These are phyloP conservation scores for Pseudococcus viburni DNA, from an alignment of 2,888 invertebrate genomes.

Conservation along the genomic window DNA sequence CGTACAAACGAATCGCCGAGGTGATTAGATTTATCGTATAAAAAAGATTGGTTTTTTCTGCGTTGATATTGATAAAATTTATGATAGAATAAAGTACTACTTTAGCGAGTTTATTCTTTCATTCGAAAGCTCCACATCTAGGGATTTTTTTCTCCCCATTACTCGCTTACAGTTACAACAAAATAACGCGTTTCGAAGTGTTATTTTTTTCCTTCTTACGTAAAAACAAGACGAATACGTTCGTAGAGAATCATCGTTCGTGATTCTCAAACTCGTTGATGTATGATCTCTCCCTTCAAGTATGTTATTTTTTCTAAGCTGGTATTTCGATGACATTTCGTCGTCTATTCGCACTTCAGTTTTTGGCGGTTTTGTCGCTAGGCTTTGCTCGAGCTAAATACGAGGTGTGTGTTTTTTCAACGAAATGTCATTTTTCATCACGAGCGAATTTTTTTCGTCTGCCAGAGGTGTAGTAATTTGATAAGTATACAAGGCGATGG, in stretches of 20 bases:
- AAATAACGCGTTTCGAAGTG: neutral
- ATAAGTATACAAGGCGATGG: neutral
- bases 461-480: neutral
- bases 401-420: slow-evolving; percentile 4
- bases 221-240: slow-evolving; percentile 3
- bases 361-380: too few species aligned
- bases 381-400: too few species aligned
- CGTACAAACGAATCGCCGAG: neutral
- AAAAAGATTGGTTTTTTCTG: neutral
- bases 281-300: slow-evolving; percentile 24
- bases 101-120: neutral
- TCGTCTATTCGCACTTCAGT: neutral
- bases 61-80: slow-evolving; percentile 31
- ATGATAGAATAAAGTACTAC: slow-evolving; percentile 18
- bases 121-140: neutral
- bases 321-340: slow-evolving; percentile 25
- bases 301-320: slow-evolving; percentile 27
- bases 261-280: slow-evolving; percentile 38
- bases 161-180: neutral
- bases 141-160: neutral
- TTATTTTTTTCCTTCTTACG: neutral
- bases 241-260: neutral
- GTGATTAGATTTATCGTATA: slow-evolving; percentile 36
- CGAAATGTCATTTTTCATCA: slow-evolving; percentile 36
- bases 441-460: neutral